A percentile compares a stretch with the other conserved stretches of the same genome.
phyloP scores from a whole-genome alignment of 64 coral and sea anemone species.

The Astreopora myriophthalma region DNA sequence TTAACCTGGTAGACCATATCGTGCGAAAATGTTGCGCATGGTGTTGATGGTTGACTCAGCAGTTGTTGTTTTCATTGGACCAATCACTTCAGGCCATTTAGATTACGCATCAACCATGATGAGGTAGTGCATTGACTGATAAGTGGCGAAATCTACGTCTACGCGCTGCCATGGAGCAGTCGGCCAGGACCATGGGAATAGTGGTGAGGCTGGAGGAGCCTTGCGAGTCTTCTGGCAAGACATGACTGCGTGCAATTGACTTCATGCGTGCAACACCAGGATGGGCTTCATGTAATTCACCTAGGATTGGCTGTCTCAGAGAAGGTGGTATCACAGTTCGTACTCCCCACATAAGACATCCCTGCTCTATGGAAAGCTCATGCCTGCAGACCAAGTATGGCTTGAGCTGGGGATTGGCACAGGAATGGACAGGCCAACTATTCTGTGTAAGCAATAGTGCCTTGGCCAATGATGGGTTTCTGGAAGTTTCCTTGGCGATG shows the following conservation, averaged over 20 bases:
- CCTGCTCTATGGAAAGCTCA: constrained; percentile 26
- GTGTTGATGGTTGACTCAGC: background rate
- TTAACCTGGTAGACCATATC: constrained; percentile 12
- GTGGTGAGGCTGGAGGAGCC: background rate
- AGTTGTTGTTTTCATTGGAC: background rate
- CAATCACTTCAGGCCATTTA: constrained; percentile 28
- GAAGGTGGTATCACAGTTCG: constrained; percentile 2
- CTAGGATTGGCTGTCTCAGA: background rate
- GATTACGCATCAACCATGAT: constrained; percentile 5
- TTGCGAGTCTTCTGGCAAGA: background rate
- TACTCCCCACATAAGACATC: constrained; percentile 38
- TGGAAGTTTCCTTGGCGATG: constrained; percentile 39
- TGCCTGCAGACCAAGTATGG: constrained; percentile 36
- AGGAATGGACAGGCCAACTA: background rate
- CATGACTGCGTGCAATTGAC: constrained; percentile 28
- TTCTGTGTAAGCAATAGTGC: constrained; percentile 20
- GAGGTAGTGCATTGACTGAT: background rate
- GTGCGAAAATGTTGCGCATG: constrained; percentile 4
- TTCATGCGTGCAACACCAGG: constrained; percentile 63
- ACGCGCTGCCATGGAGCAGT: background rate
- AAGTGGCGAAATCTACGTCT: constrained; percentile 26
- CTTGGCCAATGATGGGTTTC: too few relatives aligned
- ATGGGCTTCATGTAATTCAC: constrained; percentile 55
- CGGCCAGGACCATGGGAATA: constrained; percentile 45
- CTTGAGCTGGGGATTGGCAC: constrained; percentile 27